These are phyloP conservation scores for Lerema accius DNA, from an alignment of 1,140 invertebrate genomes.

Conservation along the genomic window DNA sequence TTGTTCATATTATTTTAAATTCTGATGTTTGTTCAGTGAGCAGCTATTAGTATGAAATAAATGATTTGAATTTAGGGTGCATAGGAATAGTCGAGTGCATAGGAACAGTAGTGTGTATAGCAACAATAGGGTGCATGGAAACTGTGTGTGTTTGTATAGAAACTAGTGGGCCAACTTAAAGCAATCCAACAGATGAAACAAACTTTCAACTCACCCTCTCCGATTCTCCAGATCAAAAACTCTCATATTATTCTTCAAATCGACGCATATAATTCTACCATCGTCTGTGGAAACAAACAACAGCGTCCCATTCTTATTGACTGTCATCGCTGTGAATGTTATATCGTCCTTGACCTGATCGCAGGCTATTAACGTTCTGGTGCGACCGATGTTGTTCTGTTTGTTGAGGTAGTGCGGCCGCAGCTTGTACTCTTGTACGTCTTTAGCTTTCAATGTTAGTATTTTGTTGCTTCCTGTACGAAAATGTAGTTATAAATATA, in stretches of 20 bases:
- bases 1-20: too few relatives aligned
- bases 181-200: too few relatives aligned
- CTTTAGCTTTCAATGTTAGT: slow-evolving; percentile 58
- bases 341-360: slow-evolving; percentile 55
- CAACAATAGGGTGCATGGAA: too few relatives aligned
- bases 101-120: too few relatives aligned
- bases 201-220: slow-evolving; percentile 67
- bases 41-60: too few relatives aligned
- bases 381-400: slow-evolving; percentile 42
- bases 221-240: slow-evolving; percentile 68
- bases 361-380: slow-evolving; percentile 49
- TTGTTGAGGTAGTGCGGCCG: slow-evolving; percentile 35
- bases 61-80: too few relatives aligned
- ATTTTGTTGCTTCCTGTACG: slow-evolving; percentile 63
- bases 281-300: slow-evolving; percentile 71
- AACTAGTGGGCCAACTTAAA: too few relatives aligned
- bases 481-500: too few relatives aligned
- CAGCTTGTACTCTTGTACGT: slow-evolving; percentile 55
- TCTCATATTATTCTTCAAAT: slow-evolving; percentile 59
- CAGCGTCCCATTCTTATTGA: slow-evolving; percentile 66
- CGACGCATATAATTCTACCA: slow-evolving; percentile 62
- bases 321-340: slow-evolving; percentile 56
- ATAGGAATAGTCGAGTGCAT: too few relatives aligned
- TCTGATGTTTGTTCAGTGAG: too few relatives aligned
- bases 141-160: too few relatives aligned